phyloP scores from a whole-genome alignment of 2,113 vertebrate species.

The Tragulus kanchil region DNA sequence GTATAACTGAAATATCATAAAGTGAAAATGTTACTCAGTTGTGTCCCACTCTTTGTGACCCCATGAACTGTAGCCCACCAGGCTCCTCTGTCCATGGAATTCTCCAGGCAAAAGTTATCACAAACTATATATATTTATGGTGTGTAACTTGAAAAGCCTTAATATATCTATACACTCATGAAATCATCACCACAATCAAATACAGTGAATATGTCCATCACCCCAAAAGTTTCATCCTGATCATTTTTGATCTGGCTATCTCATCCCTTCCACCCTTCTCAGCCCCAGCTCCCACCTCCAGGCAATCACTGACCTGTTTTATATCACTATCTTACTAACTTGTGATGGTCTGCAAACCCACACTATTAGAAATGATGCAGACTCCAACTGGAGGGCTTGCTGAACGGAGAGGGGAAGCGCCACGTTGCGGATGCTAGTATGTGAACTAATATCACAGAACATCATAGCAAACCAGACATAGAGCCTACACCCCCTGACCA shows the following conservation, averaged over 20 bases:
- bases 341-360: not conserved
- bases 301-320: not conserved
- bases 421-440: too few relatives aligned
- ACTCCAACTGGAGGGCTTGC: too few relatives aligned
- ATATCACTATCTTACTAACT: not conserved
- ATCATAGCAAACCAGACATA: too few relatives aligned
- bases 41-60: not conserved
- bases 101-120: not conserved
- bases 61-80: not conserved
- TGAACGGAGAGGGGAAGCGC: too few relatives aligned
- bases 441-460: too few relatives aligned
- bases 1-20: not conserved
- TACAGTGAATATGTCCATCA: not conserved
- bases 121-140: not conserved
- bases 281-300: not conserved
- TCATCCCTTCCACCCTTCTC: not conserved
- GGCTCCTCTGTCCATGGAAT: not conserved
- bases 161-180: not conserved
- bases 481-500: too few relatives aligned
- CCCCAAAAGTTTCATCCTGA: not conserved
- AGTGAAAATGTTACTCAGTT: not conserved
- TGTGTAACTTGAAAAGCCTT: not conserved
- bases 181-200: conserved; percentile 20
- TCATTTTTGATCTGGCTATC: not conserved
- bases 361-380: not conserved